Base-by-base conservation (phyloP, 2,797 vertebrate genomes). In the Muraenolepis orangiensis region DNA sequence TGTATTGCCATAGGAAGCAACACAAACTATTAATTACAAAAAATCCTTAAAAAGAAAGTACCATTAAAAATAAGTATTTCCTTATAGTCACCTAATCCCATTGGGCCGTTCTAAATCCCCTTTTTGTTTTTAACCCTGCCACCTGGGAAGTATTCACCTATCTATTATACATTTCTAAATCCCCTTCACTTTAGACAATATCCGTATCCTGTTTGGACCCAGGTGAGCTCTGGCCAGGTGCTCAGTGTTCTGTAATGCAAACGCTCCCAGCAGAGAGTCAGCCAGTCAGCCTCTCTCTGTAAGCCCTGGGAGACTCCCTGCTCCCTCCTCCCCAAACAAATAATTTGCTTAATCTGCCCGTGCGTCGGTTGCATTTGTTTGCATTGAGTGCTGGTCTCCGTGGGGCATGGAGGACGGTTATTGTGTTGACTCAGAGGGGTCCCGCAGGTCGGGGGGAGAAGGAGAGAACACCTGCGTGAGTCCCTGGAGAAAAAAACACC, bases 341-440 rank as follows among this genome's bases (percentile, higher is more conserved):
- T 77, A 32, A 90, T 89, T 89, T 90, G 82, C 86, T 81, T 90
- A 89, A 90, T 86, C 88, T 87, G 77, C 81, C 86, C 84, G 87
- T 88, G 87, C 86, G 85, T 82, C 68, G 29, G 82, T 70, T 80
- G 86, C 84, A 89, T 90, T 88, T 91, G 87, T 92, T 90, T 88
- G 87, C 82, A 81, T 80, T 81, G 81, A 87, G 81, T 85, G 84
- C 86, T 85, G 76, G 86, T 87, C 90, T 92, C 90, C 75, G 80
- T 77, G 75, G 87, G 89, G 78, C 82, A 88, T 42, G 72, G 75
- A 84, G 80, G 85, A 91, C 89, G 86, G 78, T 87, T 86, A 92
- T 92, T 91, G 85, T 91, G 81, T 86, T 82, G 75, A 79, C 84
- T 90, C 82, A 67, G 83, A 87, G 89, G 90, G 86, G 87, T 88